Evolutionary conservation across 53 echinoderm and acorn worm genomes (phyloP).

Genomic region (Arbacia lixula): DNA sequence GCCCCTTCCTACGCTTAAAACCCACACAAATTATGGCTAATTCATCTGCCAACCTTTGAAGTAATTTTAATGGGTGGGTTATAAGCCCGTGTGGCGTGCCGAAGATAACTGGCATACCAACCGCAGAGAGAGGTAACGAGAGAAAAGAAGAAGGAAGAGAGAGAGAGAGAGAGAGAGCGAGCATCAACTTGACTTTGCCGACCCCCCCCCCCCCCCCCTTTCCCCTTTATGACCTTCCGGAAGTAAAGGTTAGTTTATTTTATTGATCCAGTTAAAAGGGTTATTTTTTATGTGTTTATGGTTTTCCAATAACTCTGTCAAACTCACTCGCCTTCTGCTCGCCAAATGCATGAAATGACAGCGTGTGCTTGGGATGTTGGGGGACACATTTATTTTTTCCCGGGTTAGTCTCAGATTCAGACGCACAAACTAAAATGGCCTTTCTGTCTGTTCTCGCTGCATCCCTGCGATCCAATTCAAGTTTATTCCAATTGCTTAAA

Average conservation of each 20-base stretch:
- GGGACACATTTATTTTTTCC: neutral
- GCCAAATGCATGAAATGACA: conserved; percentile 26
- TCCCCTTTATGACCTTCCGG: conserved; percentile 48
- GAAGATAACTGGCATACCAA: conserved; percentile 23
- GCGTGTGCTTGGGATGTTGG: neutral
- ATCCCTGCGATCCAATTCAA: no score
- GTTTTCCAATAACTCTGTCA: conserved; percentile 58
- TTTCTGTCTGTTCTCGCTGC: no score
- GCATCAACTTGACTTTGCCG: conserved; percentile 17
- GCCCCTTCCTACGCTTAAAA: no score
- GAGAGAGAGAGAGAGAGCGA: neutral
- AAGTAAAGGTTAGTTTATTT: conserved; percentile 50
- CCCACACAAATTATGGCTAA: no score
- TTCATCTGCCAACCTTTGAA: no score
- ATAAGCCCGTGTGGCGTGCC: neutral
- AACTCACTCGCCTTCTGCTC: conserved; percentile 37
- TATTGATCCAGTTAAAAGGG: conserved; percentile 38
- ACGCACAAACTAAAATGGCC: neutral
- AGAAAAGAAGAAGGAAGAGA: neutral
- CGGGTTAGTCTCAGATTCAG: neutral
- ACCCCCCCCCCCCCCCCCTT: conserved; percentile 1
- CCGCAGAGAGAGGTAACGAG: neutral
- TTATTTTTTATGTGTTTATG: conserved; percentile 43
- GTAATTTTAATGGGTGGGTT: neutral
- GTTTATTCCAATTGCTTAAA: no score